phyloP scores from a whole-genome alignment of 1,140 invertebrate genomes.

The Mizuhopecten yessoensis region DNA sequence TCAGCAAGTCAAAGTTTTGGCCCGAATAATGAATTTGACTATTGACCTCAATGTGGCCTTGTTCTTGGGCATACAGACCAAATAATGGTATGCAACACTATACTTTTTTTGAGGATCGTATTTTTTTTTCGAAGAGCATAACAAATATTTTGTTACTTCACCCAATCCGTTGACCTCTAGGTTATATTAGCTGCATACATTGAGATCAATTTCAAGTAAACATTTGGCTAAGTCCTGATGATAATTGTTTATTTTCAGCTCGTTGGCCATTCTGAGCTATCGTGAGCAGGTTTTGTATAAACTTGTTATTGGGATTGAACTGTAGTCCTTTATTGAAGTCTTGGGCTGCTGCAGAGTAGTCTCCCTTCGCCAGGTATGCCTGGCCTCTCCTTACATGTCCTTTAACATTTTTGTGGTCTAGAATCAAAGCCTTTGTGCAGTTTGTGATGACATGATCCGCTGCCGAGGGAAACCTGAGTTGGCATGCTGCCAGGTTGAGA shows the following conservation, averaged over 20 bases:
- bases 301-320: conserved; percentile 1
- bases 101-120: too few species aligned
- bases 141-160: too few species aligned
- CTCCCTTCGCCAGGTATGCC: neutral
- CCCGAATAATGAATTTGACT: too few species aligned
- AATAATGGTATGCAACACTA: too few species aligned
- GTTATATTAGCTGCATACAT: too few species aligned
- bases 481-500: conserved; percentile 20
- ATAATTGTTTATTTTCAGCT: neutral
- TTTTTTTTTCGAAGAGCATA: too few species aligned
- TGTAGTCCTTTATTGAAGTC: neutral
- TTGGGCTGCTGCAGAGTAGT: neutral
- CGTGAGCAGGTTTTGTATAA: neutral
- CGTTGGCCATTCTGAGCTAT: neutral
- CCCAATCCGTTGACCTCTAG: too few species aligned
- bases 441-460: conserved; percentile 16
- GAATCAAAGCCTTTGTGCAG: neutral
- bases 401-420: neutral
- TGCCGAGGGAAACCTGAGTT: conserved; percentile 2
- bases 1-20: too few species aligned
- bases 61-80: too few species aligned
- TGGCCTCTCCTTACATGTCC: neutral
- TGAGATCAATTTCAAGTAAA: neutral
- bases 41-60: too few species aligned
- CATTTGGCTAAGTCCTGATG: conserved; percentile 14